Evolutionary conservation across 2,113 vertebrate species (phyloP), one percentile per base, ranked within the genome.

Genomic region (Phodopus roborovskii): DNA sequence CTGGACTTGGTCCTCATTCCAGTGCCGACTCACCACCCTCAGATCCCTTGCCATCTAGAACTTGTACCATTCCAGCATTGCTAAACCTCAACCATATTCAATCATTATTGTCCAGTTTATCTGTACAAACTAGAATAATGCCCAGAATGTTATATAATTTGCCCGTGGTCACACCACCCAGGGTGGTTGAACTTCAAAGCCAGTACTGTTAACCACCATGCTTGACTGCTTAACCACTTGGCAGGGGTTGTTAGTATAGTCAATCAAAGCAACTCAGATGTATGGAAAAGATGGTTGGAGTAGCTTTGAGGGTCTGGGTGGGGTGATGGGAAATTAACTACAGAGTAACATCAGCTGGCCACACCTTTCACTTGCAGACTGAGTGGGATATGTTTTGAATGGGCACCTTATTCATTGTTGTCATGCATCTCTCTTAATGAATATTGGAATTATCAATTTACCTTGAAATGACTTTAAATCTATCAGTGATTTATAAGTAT

Each of bases 21-120:
- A 56, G 42, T 39, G 73, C 92, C 70, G 50, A 94, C 85, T 95
- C 96, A 70, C 90, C 6, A 20, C 82, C 64, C 75, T 96, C 92
- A 91, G 77, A 90, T 95, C 88, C 42, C 73, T 68, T 85, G 90
- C 95, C 94, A 93, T 94, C 75, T 75, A 88, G 75, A 94, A 79
- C 68, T 83, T 79, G 56, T 50, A n/a, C 77, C 39, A 5, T 58
- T 22, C 53, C 71, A 60, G 11, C 36, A 1, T 56, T 82, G 71
- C 77, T 94, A 33, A 88, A 60, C 64, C 71, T 90, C 70, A 92
- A 39, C 75, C 78, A 85, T 30, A 5, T 70, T 78, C 94, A 70
- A 39, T 94, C 66, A 71, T 17, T 66, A 70, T 50, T 83, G 94
- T 90, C 91, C 68, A 75, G 94, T 88, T 90, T 70, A 92, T 87